Conservation (phyloP, 2,888 invertebrate genomes). For the Polyommatus icarus region DNA sequence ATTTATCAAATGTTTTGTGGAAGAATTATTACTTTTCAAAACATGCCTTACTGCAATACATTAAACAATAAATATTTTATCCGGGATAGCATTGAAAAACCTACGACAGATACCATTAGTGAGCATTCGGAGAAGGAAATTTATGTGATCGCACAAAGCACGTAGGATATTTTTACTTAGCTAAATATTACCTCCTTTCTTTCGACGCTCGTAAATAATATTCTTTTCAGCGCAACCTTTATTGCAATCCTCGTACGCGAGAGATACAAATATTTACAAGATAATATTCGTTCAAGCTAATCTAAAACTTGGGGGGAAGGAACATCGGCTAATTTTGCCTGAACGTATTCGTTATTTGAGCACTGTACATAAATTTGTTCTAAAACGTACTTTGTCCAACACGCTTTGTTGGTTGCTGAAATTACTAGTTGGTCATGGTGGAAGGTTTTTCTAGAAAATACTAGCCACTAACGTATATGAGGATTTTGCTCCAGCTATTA, state of each 20-base stretch:
- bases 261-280: conserved; percentile 55
- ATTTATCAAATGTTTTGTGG: neutral
- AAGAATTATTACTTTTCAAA: conserved; percentile 31
- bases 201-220: conserved; percentile 73
- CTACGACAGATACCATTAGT: conserved; percentile 64
- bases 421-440: conserved; percentile 50
- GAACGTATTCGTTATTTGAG: conserved; percentile 18
- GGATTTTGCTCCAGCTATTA: conserved; percentile 3
- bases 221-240: conserved; percentile 68
- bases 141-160: conserved; percentile 63
- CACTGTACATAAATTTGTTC: conserved; percentile 54
- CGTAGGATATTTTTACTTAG: conserved; percentile 71
- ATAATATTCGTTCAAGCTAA: conserved; percentile 25
- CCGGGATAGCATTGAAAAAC: conserved; percentile 53
- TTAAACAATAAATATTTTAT: conserved; percentile 39
- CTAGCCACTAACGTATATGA: conserved; percentile 24
- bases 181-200: conserved; percentile 68
- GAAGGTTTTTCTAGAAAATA: conserved; percentile 34
- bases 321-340: conserved; percentile 33
- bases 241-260: conserved; percentile 60
- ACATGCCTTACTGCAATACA: conserved; percentile 31
- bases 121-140: conserved; percentile 67
- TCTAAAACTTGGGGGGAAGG: conserved; percentile 31
- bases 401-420: conserved; percentile 59
- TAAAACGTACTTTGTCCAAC: conserved; percentile 64